Evolutionary conservation across 1,140 invertebrate species (phyloP).

Genomic region (Drosophila pandora): DNA sequence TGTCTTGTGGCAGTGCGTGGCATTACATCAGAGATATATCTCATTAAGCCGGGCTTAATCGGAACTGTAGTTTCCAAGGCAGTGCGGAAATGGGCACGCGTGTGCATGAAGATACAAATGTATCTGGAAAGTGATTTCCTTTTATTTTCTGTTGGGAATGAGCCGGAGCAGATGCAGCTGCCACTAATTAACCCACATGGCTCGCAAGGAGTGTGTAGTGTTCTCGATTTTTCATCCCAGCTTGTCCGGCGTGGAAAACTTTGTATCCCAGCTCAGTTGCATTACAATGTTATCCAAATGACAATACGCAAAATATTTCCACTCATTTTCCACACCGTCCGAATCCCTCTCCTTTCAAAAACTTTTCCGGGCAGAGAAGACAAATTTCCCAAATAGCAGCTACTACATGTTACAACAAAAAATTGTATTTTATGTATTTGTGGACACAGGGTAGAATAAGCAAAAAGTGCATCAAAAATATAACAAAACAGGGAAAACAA

Average conservation of each 20-base stretch:
- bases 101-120: slow-evolving; percentile 25
- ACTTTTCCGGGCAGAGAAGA: slow-evolving; percentile 25
- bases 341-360: slow-evolving; percentile 1
- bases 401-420: slow-evolving; percentile 41
- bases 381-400: slow-evolving; percentile 36
- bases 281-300: slow-evolving; percentile 57
- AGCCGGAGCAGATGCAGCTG: slow-evolving; percentile 12
- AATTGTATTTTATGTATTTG: slow-evolving; percentile 13
- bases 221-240: slow-evolving; percentile 10
- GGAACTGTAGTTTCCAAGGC: slow-evolving; percentile 60
- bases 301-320: slow-evolving; percentile 60
- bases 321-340: neutral
- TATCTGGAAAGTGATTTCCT: slow-evolving; percentile 38
- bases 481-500: slow-evolving; percentile 24
- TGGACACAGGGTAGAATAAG: slow-evolving; percentile 9
- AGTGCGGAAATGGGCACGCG: slow-evolving; percentile 23
- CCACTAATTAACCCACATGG: slow-evolving; percentile 60
- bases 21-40: slow-evolving; percentile 63
- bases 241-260: neutral
- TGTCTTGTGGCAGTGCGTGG: slow-evolving; percentile 67
- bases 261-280: slow-evolving; percentile 29
- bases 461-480: slow-evolving; percentile 22
- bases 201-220: slow-evolving; percentile 27
- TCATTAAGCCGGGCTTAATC: slow-evolving; percentile 66
- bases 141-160: slow-evolving; percentile 8